Evolutionary conservation across 2,113 vertebrate species (phyloP), one percentile per base, ranked within the genome.

Genomic region (Xiphophorus couchianus): DNA sequence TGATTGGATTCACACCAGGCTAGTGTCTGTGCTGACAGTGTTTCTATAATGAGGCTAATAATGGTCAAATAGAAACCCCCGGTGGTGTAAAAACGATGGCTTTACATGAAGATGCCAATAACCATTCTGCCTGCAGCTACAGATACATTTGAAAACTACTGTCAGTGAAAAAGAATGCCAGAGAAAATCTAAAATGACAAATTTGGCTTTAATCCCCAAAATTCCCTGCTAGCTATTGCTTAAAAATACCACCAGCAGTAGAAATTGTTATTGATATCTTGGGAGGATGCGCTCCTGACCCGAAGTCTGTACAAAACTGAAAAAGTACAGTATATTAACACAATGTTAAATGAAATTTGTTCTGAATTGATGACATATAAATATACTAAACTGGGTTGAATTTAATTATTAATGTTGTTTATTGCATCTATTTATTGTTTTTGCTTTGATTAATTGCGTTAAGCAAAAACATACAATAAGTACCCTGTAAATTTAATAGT

Each of bases 1-100:
- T 66, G 64, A 66, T 14, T 66, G 35, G n/a, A 66, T 66, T 66
- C 35, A 66, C 35, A 66, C 65, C n/a, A 65, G 22, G 19, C 3
- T 65, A 33, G 13, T 37, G 31, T 37, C 33, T 39, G 17, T 27
- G 37, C 13, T 66, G 25, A 27, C 19, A 19, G 33, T 66, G 37
- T 28, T 66, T 35, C 35, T 42, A 39, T n/a, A 66, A 37, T 27
- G 25, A 66, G 27, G 19, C 64, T 37, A 66, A 22, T 25, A 33
- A 37, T 6, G 22, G 25, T 13, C 9, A 9, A 37, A 66, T 37
- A n/a, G 33, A 35, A 35, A n/a, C 51, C 51, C 22, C 22, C 2
- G 8, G 51, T n/a, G 17, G 6, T 58, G 3, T 12, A 65, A 25
- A 66, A 66, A 42, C 25, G 8, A 42, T 28, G 4, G 9, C 12